These are phyloP conservation scores for Cancer borealis DNA, from an alignment of 2,888 invertebrate species.

Conservation along the genomic window DNA sequence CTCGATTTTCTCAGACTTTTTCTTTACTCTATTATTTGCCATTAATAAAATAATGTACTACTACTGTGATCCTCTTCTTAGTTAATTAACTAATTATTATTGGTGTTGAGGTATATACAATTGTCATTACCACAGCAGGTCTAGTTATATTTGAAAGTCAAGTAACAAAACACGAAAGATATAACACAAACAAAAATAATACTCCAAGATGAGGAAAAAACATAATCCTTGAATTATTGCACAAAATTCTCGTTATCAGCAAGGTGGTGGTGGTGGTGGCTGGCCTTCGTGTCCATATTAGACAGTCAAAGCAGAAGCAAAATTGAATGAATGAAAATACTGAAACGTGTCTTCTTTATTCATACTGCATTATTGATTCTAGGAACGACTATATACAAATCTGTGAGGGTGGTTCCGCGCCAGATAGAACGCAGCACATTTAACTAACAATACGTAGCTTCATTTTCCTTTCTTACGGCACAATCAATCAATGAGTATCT, in stretches of 20 bases:
- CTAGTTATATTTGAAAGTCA: too few relatives aligned
- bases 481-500: neutral
- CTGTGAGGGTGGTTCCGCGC: neutral
- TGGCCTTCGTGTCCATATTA: neutral
- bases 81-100: too few relatives aligned
- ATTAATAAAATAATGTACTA: too few relatives aligned
- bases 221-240: neutral
- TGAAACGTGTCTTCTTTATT: neutral
- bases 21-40: too few relatives aligned
- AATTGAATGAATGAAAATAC: neutral
- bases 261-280: neutral
- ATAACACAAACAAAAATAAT: too few relatives aligned
- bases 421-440: neutral
- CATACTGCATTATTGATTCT: neutral
- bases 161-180: too few relatives aligned
- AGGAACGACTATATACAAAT: neutral
- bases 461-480: neutral
- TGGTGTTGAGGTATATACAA: too few relatives aligned
- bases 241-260: neutral
- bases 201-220: neutral
- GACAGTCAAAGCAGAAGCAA: neutral
- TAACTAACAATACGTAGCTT: neutral
- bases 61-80: too few relatives aligned
- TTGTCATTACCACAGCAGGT: too few relatives aligned
- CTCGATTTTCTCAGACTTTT: too few relatives aligned